phyloP scores from a whole-genome alignment of 2,888 invertebrate genomes.

The Drosophila tripunctata region DNA sequence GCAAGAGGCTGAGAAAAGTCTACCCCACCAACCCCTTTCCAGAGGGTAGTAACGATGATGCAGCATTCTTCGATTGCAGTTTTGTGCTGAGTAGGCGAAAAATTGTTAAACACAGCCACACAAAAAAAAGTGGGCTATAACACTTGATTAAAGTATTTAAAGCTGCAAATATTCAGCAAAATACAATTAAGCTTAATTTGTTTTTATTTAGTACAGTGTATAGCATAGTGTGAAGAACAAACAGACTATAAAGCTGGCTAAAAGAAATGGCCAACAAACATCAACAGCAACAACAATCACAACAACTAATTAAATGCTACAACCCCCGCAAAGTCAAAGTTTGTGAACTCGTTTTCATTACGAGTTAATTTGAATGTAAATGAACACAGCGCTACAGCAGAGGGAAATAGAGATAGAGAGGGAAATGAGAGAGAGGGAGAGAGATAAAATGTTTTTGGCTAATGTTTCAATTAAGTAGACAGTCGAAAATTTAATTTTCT shows the following conservation, averaged over 20 bases:
- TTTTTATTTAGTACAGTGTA: slow-evolving; percentile 20
- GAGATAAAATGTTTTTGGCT: slow-evolving; percentile 71
- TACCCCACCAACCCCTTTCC: not conserved
- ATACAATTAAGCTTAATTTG: not conserved
- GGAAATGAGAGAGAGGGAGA: slow-evolving; percentile 19
- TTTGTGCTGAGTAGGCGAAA: slow-evolving; percentile 69
- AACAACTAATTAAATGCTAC: slow-evolving; percentile 78
- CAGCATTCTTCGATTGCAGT: slow-evolving; percentile 69
- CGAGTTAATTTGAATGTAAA: slow-evolving; percentile 82
- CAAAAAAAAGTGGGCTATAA: slow-evolving; percentile 21
- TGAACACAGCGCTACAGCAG: slow-evolving; percentile 58
- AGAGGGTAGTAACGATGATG: slow-evolving; percentile 19
- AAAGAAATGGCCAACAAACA: slow-evolving; percentile 69
- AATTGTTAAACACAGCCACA: slow-evolving; percentile 21
- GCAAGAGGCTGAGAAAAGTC: not conserved
- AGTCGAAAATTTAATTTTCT: slow-evolving; percentile 81
- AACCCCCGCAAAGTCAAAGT: slow-evolving; percentile 64
- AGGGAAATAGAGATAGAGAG: slow-evolving; percentile 3
- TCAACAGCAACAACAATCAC: slow-evolving; percentile 58
- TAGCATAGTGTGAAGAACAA: slow-evolving; percentile 59
- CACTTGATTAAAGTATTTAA: slow-evolving; percentile 17
- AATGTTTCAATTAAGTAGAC: slow-evolving; percentile 81
- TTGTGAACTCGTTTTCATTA: slow-evolving; percentile 79
- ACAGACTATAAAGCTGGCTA: slow-evolving; percentile 39
- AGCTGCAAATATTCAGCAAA: slow-evolving; percentile 1